Conservation (phyloP, 2,888 invertebrate species). For the Tromatobia lineatoria region DNA sequence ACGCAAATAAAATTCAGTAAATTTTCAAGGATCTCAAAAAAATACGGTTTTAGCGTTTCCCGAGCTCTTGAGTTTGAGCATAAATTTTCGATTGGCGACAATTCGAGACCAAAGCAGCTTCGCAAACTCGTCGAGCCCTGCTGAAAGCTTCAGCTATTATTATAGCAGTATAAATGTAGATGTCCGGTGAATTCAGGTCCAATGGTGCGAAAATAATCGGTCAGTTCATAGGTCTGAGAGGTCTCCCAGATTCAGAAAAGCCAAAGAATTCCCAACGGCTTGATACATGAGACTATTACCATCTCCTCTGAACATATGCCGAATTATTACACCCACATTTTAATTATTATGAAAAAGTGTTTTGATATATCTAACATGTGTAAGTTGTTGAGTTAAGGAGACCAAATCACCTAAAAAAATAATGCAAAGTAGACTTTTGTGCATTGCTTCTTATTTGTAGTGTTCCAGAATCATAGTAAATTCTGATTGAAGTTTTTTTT, state of each 20-base stretch:
- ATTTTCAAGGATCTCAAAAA: background rate
- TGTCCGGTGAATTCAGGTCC: slow-evolving; percentile 30
- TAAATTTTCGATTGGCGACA: slow-evolving; percentile 30
- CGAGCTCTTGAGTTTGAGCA: background rate
- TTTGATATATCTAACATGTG: background rate
- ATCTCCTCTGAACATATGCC: too few relatives aligned
- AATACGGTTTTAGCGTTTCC: background rate
- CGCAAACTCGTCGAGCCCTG: slow-evolving; percentile 34
- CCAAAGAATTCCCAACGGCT: background rate
- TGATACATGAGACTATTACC: background rate
- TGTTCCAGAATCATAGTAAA: too few relatives aligned
- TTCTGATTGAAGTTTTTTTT: too few relatives aligned
- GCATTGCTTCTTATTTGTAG: too few relatives aligned
- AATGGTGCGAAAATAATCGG: slow-evolving; percentile 54
- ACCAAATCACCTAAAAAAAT: too few relatives aligned
- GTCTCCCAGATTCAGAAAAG: slow-evolving; percentile 19
- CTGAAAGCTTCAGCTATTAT: slow-evolving; percentile 50
- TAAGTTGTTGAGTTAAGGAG: background rate
- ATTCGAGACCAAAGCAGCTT: slow-evolving; percentile 46
- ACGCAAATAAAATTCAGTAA: background rate
- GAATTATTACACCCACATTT: too few relatives aligned
- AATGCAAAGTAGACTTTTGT: too few relatives aligned
- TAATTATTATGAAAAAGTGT: background rate
- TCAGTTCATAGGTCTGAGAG: slow-evolving; percentile 38
- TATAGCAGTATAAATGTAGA: slow-evolving; percentile 57